Base-by-base conservation (phyloP, 1,140 invertebrate species). In the Orchestia grillus region DNA sequence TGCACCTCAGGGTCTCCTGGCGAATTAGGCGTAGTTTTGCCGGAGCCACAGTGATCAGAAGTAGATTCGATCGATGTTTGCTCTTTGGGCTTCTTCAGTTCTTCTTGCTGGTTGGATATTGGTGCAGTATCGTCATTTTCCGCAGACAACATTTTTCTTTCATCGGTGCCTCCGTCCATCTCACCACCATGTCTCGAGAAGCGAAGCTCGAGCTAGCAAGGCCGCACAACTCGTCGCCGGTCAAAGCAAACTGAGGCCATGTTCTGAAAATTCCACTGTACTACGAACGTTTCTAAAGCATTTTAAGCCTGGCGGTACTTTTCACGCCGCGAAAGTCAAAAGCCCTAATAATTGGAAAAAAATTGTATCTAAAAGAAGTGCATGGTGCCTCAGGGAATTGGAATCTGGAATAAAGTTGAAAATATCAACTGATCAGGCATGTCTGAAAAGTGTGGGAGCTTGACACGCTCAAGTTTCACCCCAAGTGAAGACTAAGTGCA, bases 111-210 rank as follows among this genome's bases (percentile, higher is more conserved):
- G 44, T 91, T 44, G 41, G 88, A 42, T 19, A 41, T 42, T 91
- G 28, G 41, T 28, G 19, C 88, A 91, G 88, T 28, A 44, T 91
- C 88, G 41, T 91, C 41, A 16, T 91, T 91, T 19, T 91, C 88
- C 88, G 41, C 41, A 4, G 88, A 91, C 15, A 41, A 44, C 88
- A 91, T 91, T 44, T 91, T 42, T 42, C 44, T 91, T 43, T 91
- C 88, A 4, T 91, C 15, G 41, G 28, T 43, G 41, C 41, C 36
- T 19, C 88, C 88, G 41, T 42, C 88, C 88, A 91, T 91, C 3
- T 91, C 11, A 91, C 88, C 41, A 91, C 88, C 88, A 91, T 91
- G 88, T 43, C 88, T 91, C 44, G 88, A 42, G 44, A 28, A 91
- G 3, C 23, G 28, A 91, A 91, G 15, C 62, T 77, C 62, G 11